Evolutionary conservation across 2,113 vertebrate genomes (phyloP).

Genomic region (Microcebus ravelobensis): DNA sequence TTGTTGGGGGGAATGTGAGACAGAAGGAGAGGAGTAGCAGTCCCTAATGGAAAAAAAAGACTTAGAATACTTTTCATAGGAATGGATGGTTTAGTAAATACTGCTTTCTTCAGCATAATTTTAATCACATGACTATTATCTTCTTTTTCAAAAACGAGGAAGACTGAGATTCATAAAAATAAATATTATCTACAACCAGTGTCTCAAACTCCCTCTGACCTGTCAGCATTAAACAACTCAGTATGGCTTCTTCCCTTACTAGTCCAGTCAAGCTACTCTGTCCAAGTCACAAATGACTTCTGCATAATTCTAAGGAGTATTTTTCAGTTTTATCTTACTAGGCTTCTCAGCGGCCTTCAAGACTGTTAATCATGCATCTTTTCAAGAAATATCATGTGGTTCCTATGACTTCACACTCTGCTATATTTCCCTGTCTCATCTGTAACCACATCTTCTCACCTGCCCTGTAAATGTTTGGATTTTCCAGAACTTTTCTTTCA

Average conservation of each 20-base stretch:
- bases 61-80: slow-evolving; percentile 26
- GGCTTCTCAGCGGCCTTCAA: background rate
- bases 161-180: background rate
- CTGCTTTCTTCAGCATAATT: slow-evolving; percentile 40
- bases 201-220: background rate
- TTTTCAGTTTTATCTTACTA: background rate
- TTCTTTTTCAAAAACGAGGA: background rate
- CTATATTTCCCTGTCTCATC: background rate
- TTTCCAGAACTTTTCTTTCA: background rate
- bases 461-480: background rate
- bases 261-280: background rate
- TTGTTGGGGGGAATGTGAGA: slow-evolving; percentile 58
- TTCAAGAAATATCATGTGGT: background rate
- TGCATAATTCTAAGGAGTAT: background rate
- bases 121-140: slow-evolving; percentile 2
- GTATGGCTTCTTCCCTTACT: background rate
- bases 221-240: background rate
- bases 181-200: background rate
- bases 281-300: background rate
- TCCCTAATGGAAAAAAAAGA: slow-evolving; percentile 38
- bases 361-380: background rate
- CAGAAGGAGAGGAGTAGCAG: slow-evolving; percentile 45
- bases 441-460: background rate
- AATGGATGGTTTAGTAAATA: slow-evolving; percentile 12
- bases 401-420: background rate